Conservation (phyloP, 2,113 vertebrate species). For the Lates calcarifer region DNA sequence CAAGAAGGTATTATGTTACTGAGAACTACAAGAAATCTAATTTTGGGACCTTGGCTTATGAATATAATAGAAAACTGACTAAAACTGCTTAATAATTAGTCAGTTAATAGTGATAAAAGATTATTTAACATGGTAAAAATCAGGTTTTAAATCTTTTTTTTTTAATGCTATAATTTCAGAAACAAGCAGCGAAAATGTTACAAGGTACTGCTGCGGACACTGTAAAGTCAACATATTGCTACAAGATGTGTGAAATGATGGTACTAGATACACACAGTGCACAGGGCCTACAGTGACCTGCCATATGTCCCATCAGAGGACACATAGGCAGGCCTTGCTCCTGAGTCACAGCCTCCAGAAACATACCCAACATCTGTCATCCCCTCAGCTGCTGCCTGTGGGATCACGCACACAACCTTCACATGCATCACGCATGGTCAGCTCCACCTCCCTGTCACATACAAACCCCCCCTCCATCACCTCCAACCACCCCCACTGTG, state of each 20-base stretch:
- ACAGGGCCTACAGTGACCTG: slow-evolving; percentile 57
- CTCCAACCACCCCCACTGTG: slow-evolving; percentile 39
- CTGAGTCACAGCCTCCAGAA: slow-evolving; percentile 64
- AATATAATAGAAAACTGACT: not conserved
- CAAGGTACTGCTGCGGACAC: slow-evolving; percentile 17
- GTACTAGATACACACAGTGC: slow-evolving; percentile 22
- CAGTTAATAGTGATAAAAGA: not conserved
- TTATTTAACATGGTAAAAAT: not conserved
- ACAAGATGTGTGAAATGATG: slow-evolving; percentile 44
- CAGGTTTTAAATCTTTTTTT: not conserved
- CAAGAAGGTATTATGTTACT: not conserved
- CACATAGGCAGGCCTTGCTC: slow-evolving; percentile 54
- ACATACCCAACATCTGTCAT: slow-evolving; percentile 73
- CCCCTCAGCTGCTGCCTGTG: slow-evolving; percentile 30
- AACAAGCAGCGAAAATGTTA: not conserved
- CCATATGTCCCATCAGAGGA: slow-evolving; percentile 74
- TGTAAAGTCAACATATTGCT: slow-evolving; percentile 25
- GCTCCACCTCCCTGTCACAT: slow-evolving; percentile 52
- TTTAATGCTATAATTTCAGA: not conserved
- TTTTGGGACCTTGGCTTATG: not conserved
- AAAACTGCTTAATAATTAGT: not conserved
- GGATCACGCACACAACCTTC: slow-evolving; percentile 51
- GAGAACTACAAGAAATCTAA: slow-evolving; percentile 1
- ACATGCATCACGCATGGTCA: slow-evolving; percentile 48
- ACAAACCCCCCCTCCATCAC: slow-evolving; percentile 30